Evolutionary conservation across 1,140 invertebrate species (phyloP).

Genomic region (Nomia melanderi): DNA sequence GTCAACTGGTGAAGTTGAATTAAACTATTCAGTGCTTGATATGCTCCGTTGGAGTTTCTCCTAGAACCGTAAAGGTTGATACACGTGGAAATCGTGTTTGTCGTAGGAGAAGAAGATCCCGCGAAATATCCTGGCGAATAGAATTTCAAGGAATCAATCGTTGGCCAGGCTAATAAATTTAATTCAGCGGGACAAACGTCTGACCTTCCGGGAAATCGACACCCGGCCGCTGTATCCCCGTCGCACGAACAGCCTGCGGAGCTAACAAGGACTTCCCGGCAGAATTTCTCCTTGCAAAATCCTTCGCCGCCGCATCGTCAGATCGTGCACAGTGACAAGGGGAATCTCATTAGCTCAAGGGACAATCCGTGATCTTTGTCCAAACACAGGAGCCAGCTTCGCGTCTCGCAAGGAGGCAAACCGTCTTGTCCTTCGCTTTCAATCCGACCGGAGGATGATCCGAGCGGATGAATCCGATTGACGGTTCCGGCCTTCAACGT

Average conservation of each 20-base stretch:
- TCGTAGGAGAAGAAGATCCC: too few species aligned
- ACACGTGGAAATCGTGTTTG: too few species aligned
- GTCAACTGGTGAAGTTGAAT: too few species aligned
- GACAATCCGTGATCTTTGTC: conserved; percentile 65
- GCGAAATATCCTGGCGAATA: too few species aligned
- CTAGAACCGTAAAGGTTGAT: too few species aligned
- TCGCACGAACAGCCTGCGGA: conserved; percentile 36
- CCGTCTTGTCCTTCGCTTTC: conserved; percentile 36
- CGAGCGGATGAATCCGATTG: conserved; percentile 55
- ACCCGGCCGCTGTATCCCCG: conserved; percentile 48
- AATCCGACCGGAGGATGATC: conserved; percentile 55
- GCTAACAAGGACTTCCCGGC: conserved; percentile 61
- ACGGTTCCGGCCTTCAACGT: conserved; percentile 52
- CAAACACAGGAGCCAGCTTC: conserved; percentile 51
- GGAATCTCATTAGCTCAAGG: conserved; percentile 61
- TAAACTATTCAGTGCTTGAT: too few species aligned
- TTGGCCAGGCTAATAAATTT: conserved; percentile 26
- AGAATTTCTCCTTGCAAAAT: conserved; percentile 57
- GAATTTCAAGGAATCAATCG: conserved; percentile 16
- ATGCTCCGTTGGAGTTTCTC: too few species aligned
- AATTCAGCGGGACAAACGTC: conserved; percentile 35
- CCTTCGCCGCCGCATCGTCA: conserved; percentile 54
- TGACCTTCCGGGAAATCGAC: conserved; percentile 62
- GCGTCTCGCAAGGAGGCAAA: conserved; percentile 23
- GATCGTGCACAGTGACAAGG: conserved; percentile 60